Evolutionary conservation across 2,888 invertebrate species (phyloP), one percentile per base, ranked within the genome.

Genomic region (Polydrusus pterygomalis): DNA sequence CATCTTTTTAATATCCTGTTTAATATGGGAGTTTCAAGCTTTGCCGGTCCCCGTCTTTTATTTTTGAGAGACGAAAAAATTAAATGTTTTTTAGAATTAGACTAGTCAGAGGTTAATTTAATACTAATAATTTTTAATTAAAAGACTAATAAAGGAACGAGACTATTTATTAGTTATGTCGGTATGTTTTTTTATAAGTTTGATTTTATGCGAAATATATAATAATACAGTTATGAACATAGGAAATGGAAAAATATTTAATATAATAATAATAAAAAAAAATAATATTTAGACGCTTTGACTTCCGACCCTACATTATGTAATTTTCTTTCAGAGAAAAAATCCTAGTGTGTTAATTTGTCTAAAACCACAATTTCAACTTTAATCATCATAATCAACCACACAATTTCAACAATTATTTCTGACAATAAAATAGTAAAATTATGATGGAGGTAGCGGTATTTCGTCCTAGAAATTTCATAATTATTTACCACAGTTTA

Each of bases 1-100:
- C 30, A 56, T 56, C 25, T 56, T 30, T 13, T 56, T 56, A 56
- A 56, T 56, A 56, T 56, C 51, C 51, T 51, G 51, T 51, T 51
- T 51, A 51, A 20, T 51, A 51, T 51, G 51, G 11, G 20, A 18
- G 51, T 3, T 2, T 20, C 51, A 51, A 20, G 18, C 20, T 20
- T 6, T 10, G 10, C 6, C 18, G 34, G 34, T 7, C 18, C 17
- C 17, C 51, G 20, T 51, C 47, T 51, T 51, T 51, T 51, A 51
- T 51, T 51, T 51, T 51, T 20, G 11, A 20, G 10, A 51, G 18
- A 20, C 20, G 18, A 20, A 11, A 51, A 51, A 51, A 51, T 51
- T 51, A 51, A 51, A 51, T 51, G 51, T 51, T 51, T 51, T 51
- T 51, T 7, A 51, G 10, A 2, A 18, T 9, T 0, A 2, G 11